Evolutionary conservation across 2,797 vertebrate genomes (phyloP).

Genomic region (Squalus acanthias): DNA sequence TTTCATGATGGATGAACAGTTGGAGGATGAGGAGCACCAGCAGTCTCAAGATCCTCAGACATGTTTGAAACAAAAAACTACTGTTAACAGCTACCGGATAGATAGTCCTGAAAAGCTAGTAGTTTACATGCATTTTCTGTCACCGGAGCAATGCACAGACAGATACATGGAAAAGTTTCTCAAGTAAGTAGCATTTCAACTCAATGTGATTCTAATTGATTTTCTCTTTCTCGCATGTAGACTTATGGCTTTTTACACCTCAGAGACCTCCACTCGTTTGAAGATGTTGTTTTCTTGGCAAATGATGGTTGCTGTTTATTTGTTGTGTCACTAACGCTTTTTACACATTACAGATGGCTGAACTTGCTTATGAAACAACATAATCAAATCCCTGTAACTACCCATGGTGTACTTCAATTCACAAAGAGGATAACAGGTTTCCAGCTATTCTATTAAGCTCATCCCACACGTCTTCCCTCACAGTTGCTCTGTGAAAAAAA

Average conservation of each 20-base stretch:
- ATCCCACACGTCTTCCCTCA: constrained; percentile 29
- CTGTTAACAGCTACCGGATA: background rate
- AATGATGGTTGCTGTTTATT: constrained; percentile 16
- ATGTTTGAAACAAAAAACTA: background rate
- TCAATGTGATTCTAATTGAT: background rate
- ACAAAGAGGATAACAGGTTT: constrained; percentile 21
- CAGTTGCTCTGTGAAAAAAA: constrained; percentile 31
- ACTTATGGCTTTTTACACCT: background rate
- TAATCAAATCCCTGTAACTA: constrained; percentile 31
- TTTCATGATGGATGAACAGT: background rate
- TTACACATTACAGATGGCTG: constrained; percentile 36
- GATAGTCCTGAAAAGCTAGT: background rate
- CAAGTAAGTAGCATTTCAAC: background rate
- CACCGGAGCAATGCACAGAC: background rate
- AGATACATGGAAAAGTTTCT: background rate
- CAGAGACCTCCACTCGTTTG: constrained; percentile 1
- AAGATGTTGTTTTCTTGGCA: constrained; percentile 1
- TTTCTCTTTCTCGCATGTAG: background rate
- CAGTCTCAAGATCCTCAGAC: background rate
- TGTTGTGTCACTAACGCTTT: background rate
- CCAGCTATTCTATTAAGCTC: constrained; percentile 22
- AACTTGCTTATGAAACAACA: constrained; percentile 17
- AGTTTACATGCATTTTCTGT: constrained; percentile 1
- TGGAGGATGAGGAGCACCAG: background rate
- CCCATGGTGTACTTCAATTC: constrained; percentile 4